Evolutionary conservation across 2,113 vertebrate genomes (phyloP).

Genomic region (Misgurnus anguillicaudatus): DNA sequence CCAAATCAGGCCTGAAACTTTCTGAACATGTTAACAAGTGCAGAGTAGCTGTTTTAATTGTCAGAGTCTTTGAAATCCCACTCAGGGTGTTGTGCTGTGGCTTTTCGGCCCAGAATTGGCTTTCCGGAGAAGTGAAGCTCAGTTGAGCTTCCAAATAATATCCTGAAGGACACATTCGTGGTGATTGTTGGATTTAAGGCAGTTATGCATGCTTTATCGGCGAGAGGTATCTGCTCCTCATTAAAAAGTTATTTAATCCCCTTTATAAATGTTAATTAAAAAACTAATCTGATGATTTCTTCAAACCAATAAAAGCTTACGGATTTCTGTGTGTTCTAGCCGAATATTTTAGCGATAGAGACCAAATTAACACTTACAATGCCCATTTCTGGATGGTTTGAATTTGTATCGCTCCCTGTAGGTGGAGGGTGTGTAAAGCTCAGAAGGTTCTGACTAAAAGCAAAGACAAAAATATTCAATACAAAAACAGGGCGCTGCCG

Average conservation of each 20-base stretch:
- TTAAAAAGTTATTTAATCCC: conserved; percentile 48
- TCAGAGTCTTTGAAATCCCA: conserved; percentile 58
- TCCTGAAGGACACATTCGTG: conserved; percentile 16
- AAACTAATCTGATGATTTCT: conserved; percentile 36
- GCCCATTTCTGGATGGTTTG: neutral
- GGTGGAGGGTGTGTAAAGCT: neutral
- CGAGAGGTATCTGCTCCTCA: conserved; percentile 37
- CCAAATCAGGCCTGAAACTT: conserved; percentile 66
- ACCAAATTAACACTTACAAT: conserved; percentile 2
- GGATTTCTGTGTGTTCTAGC: neutral
- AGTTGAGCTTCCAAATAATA: conserved; percentile 36
- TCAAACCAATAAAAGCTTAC: conserved; percentile 18
- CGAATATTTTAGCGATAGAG: conserved; percentile 31
- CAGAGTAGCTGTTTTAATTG: conserved; percentile 67
- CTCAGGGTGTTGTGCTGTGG: neutral
- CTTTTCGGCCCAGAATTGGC: neutral
- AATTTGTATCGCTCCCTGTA: neutral
- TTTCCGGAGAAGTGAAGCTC: neutral
- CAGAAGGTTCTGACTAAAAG: neutral
- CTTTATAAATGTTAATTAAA: conserved; percentile 45
- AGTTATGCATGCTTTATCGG: conserved; percentile 37
- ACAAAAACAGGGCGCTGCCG: neutral
- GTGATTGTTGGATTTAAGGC: conserved; percentile 40
- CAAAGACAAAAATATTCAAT: neutral
- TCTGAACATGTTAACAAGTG: conserved; percentile 71